These are phyloP conservation scores for Cyclophora albipunctata DNA, from an alignment of 2,888 invertebrate genomes.

Conservation along the genomic window DNA sequence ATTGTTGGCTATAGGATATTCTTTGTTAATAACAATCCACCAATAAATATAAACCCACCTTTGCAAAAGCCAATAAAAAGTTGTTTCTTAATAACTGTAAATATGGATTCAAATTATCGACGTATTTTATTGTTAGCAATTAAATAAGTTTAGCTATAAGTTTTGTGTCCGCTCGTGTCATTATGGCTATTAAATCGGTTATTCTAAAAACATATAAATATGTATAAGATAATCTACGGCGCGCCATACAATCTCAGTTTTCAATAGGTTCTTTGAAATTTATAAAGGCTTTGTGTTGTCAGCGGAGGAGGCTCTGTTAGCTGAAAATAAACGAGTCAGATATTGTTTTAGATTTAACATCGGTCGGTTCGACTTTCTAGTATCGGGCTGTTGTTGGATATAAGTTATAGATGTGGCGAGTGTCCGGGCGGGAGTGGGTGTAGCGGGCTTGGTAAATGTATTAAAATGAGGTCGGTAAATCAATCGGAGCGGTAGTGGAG, in stretches of 20 bases:
- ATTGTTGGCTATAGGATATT: too few relatives aligned
- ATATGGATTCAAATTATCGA: slow-evolving; percentile 29
- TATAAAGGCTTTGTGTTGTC: slow-evolving; percentile 24
- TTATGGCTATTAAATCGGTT: slow-evolving; percentile 11
- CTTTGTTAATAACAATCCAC: too few relatives aligned
- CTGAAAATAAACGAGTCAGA: slow-evolving; percentile 27
- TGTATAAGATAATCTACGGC: too few relatives aligned
- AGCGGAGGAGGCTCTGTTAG: slow-evolving; percentile 22
- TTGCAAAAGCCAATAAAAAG: too few relatives aligned
- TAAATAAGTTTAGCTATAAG: slow-evolving; percentile 21
- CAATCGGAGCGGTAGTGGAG: slow-evolving; percentile 44
- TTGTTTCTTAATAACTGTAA: too few relatives aligned
- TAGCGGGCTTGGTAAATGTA: slow-evolving; percentile 34
- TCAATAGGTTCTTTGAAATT: slow-evolving; percentile 15
- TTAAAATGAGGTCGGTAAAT: slow-evolving; percentile 55
- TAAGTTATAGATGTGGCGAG: slow-evolving; percentile 2
- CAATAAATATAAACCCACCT: too few relatives aligned
- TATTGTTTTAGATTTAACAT: slow-evolving; percentile 32
- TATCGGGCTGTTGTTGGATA: neutral
- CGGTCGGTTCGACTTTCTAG: slow-evolving; percentile 32
- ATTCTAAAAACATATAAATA: neutral
- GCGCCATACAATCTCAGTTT: too few relatives aligned
- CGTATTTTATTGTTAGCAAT: slow-evolving; percentile 36
- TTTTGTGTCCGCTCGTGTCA: slow-evolving; percentile 17
- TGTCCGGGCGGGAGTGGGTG: slow-evolving; percentile 24